A percentile compares a stretch with the other conserved stretches of the same genome.
Evolutionary conservation across 2,113 vertebrate genomes (phyloP).

Genomic region (Myiopsitta monachus): DNA sequence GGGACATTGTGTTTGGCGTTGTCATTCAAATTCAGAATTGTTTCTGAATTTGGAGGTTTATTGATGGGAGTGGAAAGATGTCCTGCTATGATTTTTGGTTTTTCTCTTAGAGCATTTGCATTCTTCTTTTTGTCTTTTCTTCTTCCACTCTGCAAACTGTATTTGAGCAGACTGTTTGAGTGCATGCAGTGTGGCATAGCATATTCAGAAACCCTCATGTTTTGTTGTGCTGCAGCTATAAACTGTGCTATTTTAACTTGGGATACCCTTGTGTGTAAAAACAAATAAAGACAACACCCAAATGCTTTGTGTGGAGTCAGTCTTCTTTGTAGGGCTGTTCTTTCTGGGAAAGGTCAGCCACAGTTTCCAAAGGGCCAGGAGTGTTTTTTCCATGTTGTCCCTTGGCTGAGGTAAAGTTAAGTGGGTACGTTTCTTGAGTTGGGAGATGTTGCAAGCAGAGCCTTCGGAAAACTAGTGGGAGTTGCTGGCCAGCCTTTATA

Average conservation of each 20-base stretch:
- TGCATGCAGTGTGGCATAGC: background rate
- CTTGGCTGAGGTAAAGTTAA: background rate
- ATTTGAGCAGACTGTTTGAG: background rate
- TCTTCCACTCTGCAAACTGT: background rate
- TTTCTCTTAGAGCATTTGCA: background rate
- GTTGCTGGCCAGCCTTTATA: fast-evolving
- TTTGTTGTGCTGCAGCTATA: background rate
- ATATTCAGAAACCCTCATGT: background rate
- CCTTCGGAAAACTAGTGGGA: background rate
- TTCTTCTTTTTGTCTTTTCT: background rate
- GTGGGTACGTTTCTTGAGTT: fast-evolving
- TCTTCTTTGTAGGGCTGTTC: background rate
- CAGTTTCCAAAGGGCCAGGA: fast-evolving
- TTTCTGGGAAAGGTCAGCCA: background rate
- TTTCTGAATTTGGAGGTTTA: background rate
- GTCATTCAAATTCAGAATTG: background rate
- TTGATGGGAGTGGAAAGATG: background rate
- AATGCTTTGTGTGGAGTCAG: background rate
- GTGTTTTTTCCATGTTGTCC: background rate
- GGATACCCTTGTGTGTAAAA: background rate
- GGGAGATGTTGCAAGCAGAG: fast-evolving
- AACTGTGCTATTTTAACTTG: background rate
- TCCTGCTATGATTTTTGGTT: background rate
- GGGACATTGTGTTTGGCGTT: background rate
- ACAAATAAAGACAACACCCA: background rate